Conservation (phyloP, 2,113 vertebrate species). For the Gavialis gangeticus region DNA sequence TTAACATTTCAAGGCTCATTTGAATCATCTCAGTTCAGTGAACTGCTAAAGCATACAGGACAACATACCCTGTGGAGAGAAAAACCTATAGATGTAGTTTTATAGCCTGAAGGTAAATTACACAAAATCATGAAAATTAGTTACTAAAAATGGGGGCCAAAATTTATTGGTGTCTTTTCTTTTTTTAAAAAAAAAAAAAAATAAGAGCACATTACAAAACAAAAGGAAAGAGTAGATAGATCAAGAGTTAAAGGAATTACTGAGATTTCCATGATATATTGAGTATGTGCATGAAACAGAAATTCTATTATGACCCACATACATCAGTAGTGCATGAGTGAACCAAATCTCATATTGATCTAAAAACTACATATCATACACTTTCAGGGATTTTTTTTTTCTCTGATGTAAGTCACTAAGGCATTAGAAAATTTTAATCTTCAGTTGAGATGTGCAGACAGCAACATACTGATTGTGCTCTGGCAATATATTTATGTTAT, state of each 20-base stretch:
- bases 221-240: not conserved
- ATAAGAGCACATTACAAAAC: not conserved
- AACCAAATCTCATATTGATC: not conserved
- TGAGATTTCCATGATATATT: not conserved
- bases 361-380: not conserved
- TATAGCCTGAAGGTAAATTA: slow-evolving; percentile 51
- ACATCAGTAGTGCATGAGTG: not conserved
- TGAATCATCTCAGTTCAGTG: slow-evolving; percentile 71
- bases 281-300: not conserved
- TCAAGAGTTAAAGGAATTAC: not conserved
- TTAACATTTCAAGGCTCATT: slow-evolving; percentile 84
- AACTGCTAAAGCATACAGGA: slow-evolving; percentile 65
- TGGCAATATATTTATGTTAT: slow-evolving; percentile 19
- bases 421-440: slow-evolving; percentile 4
- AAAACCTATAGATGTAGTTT: slow-evolving; percentile 36
- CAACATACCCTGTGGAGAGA: slow-evolving; percentile 7
- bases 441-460: not conserved
- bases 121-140: not conserved
- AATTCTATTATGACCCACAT: not conserved
- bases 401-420: not conserved
- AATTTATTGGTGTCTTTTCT: slow-evolving; percentile 3
- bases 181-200: not conserved
- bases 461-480: slow-evolving; percentile 1
- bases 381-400: not conserved
- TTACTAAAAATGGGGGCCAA: slow-evolving; percentile 20